Evolutionary conservation across 2,888 invertebrate genomes (phyloP).

Genomic region (Abscondita cerata): DNA sequence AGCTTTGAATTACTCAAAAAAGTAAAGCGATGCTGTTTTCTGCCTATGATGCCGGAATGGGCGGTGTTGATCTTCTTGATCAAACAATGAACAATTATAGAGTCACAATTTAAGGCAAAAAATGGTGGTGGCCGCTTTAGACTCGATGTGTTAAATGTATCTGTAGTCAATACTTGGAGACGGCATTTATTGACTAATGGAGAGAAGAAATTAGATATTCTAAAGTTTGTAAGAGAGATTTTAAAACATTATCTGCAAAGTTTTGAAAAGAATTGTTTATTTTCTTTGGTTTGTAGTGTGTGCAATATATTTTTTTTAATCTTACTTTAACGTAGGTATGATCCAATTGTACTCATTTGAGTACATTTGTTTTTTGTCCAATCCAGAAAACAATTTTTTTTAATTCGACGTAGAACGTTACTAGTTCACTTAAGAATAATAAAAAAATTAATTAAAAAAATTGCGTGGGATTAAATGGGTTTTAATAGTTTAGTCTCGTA

Average conservation of each 20-base stretch:
- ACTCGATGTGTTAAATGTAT: constrained; percentile 7
- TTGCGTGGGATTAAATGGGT: too few relatives aligned
- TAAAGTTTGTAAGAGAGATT: background rate
- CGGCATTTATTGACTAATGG: background rate
- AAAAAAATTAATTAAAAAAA: too few relatives aligned
- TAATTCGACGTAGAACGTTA: too few relatives aligned
- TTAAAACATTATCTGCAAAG: background rate
- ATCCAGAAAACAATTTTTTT: too few relatives aligned
- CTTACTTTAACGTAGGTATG: too few relatives aligned
- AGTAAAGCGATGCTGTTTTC: background rate
- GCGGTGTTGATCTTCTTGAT: constrained; percentile 35
- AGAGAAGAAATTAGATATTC: background rate
- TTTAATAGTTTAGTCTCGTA: too few relatives aligned
- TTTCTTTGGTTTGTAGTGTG: too few relatives aligned
- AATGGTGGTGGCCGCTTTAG: constrained; percentile 11
- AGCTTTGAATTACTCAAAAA: too few relatives aligned
- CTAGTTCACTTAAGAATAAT: too few relatives aligned
- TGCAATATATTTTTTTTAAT: too few relatives aligned
- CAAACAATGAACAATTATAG: constrained; percentile 42
- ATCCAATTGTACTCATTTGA: too few relatives aligned
- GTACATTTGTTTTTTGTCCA: too few relatives aligned
- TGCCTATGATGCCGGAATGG: constrained; percentile 3
- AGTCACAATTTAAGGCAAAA: constrained; percentile 38
- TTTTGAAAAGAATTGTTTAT: background rate
- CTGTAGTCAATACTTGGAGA: constrained; percentile 11